Evolutionary conservation across 2,888 invertebrate genomes (phyloP), one percentile per base, ranked within the genome.

Genomic region (Agonum fuliginosum): DNA sequence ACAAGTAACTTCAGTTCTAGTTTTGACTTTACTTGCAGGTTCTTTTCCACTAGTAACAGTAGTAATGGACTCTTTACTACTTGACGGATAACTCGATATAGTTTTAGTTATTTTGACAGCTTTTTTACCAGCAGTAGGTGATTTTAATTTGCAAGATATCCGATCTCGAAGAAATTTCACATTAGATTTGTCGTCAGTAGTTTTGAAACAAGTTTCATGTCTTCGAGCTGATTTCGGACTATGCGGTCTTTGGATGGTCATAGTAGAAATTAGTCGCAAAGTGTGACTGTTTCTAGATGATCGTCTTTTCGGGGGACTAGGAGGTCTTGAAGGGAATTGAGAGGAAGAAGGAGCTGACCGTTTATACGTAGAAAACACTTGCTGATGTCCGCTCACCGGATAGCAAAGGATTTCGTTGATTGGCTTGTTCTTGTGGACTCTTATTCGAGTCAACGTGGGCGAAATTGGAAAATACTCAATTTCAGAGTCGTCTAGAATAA

Each of bases 381-480:
- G 88, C 24, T 83, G 86, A 81, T 82, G 86, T 65, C 82, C 82
- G 3, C 89, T 89, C 20, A 88, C 86, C 67, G 92, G 92, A 84
- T 91, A 92, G 84, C 91, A 92, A 79, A 91, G 86, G 41, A 91
- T 89, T 87, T 92, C 91, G 80, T 85, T 86, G 78, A 87, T 85
- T 12, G 86, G 85, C 78, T 89, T 88, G 84, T 89, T 91, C 88
- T 92, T 93, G 86, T 93, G 93, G 69, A 94, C 91, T 85, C 93
- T 90, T 84, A 95, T 94, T 88, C 93, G 93, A 82, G 94, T 95
- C 84, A 94, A 88, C 81, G 93, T 94, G 65, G 94, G 92, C 80
- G 94, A 93, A 83, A 94, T 93, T 84, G 94, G 94, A 87, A 93
- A 93, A 87, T 94, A 95, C 89, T 95, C 94, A 85, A 94, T 92